These are phyloP conservation scores for Andrena dorsata DNA, from an alignment of 2,888 invertebrate genomes.

Conservation along the genomic window DNA sequence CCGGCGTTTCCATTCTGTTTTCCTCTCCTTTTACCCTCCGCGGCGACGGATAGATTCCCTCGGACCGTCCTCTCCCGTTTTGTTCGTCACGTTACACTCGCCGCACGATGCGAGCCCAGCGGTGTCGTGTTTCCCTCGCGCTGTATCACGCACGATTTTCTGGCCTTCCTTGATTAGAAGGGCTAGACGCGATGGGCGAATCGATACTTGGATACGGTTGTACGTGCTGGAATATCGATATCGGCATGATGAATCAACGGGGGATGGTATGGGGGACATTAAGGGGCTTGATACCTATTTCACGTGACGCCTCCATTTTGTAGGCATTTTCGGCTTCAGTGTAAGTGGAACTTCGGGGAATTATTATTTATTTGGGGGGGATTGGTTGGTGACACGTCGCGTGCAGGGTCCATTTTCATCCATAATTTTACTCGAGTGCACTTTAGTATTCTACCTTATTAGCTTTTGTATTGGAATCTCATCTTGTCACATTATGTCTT, in stretches of 20 bases:
- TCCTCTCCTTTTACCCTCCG: not conserved
- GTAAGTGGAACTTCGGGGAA: no score
- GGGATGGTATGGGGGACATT: no score
- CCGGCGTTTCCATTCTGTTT: not conserved
- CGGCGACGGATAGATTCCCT: constrained; percentile 11
- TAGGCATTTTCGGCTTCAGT: no score
- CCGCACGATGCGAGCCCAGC: not conserved
- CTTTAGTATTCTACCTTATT: no score
- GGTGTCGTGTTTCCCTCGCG: constrained; percentile 43
- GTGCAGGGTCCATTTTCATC: no score
- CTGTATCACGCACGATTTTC: constrained; percentile 47
- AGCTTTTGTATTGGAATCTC: no score
- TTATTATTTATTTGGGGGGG: no score
- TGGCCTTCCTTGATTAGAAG: constrained; percentile 38
- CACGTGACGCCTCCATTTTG: no score
- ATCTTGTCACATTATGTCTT: no score
- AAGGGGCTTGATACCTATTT: no score
- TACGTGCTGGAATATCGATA: constrained; percentile 29
- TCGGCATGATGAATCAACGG: not conserved
- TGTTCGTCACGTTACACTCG: constrained; percentile 22
- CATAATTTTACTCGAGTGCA: no score
- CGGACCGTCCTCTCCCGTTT: constrained; percentile 27
- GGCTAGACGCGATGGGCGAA: constrained; percentile 9
- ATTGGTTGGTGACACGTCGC: no score
- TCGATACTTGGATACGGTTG: constrained; percentile 30